These are phyloP conservation scores for Melitaea cinxia DNA, from an alignment of 1,140 invertebrate species.

Conservation along the genomic window DNA sequence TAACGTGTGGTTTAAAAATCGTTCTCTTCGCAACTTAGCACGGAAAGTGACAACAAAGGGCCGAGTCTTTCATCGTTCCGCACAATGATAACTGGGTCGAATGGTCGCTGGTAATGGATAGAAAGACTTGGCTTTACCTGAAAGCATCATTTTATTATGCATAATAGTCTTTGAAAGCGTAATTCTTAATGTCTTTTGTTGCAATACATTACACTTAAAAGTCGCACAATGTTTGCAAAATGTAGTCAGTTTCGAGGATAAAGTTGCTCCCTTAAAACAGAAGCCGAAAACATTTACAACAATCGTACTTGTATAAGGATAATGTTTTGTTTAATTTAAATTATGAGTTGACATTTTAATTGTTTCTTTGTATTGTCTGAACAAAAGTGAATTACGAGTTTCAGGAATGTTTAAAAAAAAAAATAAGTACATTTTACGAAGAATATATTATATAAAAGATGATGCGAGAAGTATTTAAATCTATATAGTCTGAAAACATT, in stretches of 20 bases:
- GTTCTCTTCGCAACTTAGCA: constrained; percentile 34
- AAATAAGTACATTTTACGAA: too few relatives aligned
- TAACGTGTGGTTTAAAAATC: constrained; percentile 37
- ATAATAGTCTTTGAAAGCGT: neutral
- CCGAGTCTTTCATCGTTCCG: constrained; percentile 60
- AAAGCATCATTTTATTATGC: constrained; percentile 9
- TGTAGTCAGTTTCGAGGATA: neutral
- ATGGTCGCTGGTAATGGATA: constrained; percentile 25
- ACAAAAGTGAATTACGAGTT: too few relatives aligned
- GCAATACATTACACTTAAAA: constrained; percentile 10
- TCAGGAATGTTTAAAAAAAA: too few relatives aligned
- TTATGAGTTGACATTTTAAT: too few relatives aligned
- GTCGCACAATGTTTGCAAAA: neutral
- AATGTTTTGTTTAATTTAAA: too few relatives aligned
- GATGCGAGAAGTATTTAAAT: too few relatives aligned
- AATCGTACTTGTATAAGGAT: too few relatives aligned
- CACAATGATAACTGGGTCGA: constrained; percentile 60
- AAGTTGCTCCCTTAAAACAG: too few relatives aligned
- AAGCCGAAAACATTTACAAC: neutral
- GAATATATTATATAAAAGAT: too few relatives aligned
- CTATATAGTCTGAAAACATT: too few relatives aligned
- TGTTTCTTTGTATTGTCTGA: too few relatives aligned
- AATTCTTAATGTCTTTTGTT: constrained; percentile 6
- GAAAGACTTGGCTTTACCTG: constrained; percentile 17
- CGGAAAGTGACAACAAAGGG: constrained; percentile 60